Conservation (phyloP, 2,113 vertebrate genomes). For the Zosterops lateralis region DNA sequence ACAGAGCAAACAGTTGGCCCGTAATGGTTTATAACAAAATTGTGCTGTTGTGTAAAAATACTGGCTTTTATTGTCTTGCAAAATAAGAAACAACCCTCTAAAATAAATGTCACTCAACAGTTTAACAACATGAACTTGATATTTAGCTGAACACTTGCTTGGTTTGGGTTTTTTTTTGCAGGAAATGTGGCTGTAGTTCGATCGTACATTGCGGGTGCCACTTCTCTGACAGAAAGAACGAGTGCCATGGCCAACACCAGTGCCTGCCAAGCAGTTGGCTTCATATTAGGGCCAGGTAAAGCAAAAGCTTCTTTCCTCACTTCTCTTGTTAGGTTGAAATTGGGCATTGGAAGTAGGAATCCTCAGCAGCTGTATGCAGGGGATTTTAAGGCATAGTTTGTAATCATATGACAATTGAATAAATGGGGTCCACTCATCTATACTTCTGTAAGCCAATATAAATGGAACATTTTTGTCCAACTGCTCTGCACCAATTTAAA, state of each 20-base stretch:
- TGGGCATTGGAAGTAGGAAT: neutral
- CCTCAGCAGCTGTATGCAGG: neutral
- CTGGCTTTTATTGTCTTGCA: neutral
- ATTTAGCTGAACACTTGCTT: neutral
- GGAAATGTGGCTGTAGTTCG: slow-evolving; percentile 94
- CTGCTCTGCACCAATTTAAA: neutral
- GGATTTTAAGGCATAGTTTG: neutral
- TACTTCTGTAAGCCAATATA: neutral
- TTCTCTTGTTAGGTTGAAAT: neutral
- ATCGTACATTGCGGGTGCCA: slow-evolving; percentile 91
- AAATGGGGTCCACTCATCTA: neutral
- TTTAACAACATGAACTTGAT: neutral
- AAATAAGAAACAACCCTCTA: neutral
- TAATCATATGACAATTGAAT: neutral
- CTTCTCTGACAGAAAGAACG: slow-evolving; percentile 89
- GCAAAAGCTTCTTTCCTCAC: neutral
- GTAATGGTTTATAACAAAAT: neutral
- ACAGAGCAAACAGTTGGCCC: neutral
- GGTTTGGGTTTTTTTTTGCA: slow-evolving; percentile 39
- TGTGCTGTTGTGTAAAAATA: neutral
- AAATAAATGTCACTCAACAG: neutral
- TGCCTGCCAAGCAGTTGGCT: slow-evolving; percentile 92
- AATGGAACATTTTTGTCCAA: neutral
- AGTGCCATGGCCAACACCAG: slow-evolving; percentile 94
- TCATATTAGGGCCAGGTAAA: slow-evolving; percentile 95